Base-by-base conservation (phyloP, 1,140 invertebrate genomes). In the Tetranychus cinnabarinus region DNA sequence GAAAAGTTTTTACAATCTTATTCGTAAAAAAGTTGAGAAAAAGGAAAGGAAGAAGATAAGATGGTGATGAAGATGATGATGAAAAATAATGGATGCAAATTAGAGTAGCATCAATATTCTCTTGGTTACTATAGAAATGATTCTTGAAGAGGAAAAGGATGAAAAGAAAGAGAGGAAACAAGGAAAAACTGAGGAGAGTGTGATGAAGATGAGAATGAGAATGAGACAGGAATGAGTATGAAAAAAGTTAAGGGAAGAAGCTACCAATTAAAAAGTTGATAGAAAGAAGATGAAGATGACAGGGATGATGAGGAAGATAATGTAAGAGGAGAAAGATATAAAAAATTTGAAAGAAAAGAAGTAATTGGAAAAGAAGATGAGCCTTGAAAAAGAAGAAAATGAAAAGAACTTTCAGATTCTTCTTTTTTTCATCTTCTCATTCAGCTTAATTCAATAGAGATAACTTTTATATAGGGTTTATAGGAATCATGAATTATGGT, bases 321-420 rank as follows among this genome's bases (percentile, higher is more conserved):
- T 10, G 48, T 5, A 35, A 15, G 35, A 31, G 34, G 55, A 56
- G 10, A 10, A 33, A 56, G 37, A 56, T 31, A 35, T 31, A 56
- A 36, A 56, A 23, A 35, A 33, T 31, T 33, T 23, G 33, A 60
- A 13, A 36, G 59, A n/a, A n/a, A 60, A 33, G 6, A 4, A 61
- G 36, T 61, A 33, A 45, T 34, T n/a, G 31, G 59, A 48, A 35
- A 34, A 63, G 48, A 58, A n/a, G 39, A 47, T 59, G 56, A 62
- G 48, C 42, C 67, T 70, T 72, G 71, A 74, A 74, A 72, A 71
- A 67, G 67, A 60, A 23, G 23, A 23, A 23, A 23, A 23, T 23
- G 23, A 23, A 23, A 23, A 23, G 23, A 23, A 23, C 23, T 23
- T 23, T 23, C 23, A 23, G 23, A 23, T 23, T 23, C 23, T 23